phyloP scores from a whole-genome alignment of 2,797 vertebrate genomes.

The Xyrichtys novacula region DNA sequence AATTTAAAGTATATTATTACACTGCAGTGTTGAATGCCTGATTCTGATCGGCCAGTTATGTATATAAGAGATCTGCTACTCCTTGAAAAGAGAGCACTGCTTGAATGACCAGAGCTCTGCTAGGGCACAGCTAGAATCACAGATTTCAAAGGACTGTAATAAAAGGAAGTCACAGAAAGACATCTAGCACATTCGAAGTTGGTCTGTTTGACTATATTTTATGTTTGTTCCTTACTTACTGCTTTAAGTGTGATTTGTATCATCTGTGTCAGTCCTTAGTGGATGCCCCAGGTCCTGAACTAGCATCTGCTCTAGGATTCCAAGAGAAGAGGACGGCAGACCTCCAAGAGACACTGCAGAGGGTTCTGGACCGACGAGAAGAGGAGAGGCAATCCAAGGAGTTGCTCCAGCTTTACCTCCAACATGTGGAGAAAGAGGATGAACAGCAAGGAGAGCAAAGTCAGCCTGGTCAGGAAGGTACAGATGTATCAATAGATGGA shows the following conservation, averaged over 20 bases:
- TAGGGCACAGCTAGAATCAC: too few species aligned
- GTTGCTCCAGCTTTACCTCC: conserved; percentile 91
- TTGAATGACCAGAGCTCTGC: too few species aligned
- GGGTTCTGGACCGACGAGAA: conserved; percentile 90
- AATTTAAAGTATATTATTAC: neutral
- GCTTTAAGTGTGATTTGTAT: conserved; percentile 1
- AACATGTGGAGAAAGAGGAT: conserved; percentile 78
- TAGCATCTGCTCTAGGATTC: conserved; percentile 87
- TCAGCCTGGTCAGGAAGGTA: conserved; percentile 63
- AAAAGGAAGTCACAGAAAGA: too few species aligned
- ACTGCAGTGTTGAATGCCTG: too few species aligned
- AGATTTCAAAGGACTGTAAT: too few species aligned
- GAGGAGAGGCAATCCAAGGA: conserved; percentile 92
- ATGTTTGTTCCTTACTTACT: too few species aligned
- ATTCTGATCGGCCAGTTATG: too few species aligned
- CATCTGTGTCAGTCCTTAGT: conserved; percentile 85
- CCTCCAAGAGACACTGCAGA: conserved; percentile 91
- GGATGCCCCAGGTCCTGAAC: conserved; percentile 84
- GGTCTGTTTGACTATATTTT: too few species aligned
- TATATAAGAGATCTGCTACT: too few species aligned
- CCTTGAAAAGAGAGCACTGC: too few species aligned
- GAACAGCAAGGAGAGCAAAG: conserved; percentile 30
- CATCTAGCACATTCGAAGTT: too few species aligned
- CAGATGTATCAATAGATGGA: neutral
- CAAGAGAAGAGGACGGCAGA: conserved; percentile 70